Conservation (phyloP, 2,113 vertebrate species). For the Sylvia atricapilla region DNA sequence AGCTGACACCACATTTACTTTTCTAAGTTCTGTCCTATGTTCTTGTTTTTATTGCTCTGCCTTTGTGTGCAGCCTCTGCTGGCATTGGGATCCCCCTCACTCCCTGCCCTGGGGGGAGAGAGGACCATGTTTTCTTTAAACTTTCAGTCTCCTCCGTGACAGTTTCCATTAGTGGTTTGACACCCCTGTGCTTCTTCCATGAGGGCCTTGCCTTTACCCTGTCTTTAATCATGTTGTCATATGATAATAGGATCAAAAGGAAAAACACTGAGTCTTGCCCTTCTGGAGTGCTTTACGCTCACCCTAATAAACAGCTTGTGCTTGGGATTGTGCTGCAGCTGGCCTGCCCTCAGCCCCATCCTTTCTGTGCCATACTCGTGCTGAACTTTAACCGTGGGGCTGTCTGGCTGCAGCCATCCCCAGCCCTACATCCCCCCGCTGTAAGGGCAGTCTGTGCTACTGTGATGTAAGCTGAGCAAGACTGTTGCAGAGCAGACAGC, state of each 20-base stretch:
- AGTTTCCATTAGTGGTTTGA: constrained; percentile 69
- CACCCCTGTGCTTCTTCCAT: constrained; percentile 62
- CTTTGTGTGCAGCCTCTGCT: neutral
- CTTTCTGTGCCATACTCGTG: neutral
- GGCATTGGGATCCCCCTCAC: neutral
- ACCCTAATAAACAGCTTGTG: constrained; percentile 61
- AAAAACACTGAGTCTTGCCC: constrained; percentile 41
- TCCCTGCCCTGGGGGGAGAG: neutral
- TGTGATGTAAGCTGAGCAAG: neutral
- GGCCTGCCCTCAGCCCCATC: constrained; percentile 1
- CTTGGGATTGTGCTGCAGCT: constrained; percentile 58
- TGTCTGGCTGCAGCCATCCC: neutral
- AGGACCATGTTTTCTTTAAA: constrained; percentile 51
- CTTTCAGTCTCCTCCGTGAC: constrained; percentile 40
- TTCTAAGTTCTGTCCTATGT: constrained; percentile 35
- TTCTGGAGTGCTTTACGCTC: constrained; percentile 48
- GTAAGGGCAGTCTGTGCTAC: neutral
- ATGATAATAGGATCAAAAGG: constrained; percentile 68
- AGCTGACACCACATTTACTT: constrained; percentile 55
- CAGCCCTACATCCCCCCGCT: neutral
- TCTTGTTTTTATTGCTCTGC: constrained; percentile 48
- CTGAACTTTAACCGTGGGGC: constrained; percentile 6
- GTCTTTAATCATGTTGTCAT: constrained; percentile 69
- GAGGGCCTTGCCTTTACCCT: constrained; percentile 43
- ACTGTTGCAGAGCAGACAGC: neutral